Conservation (phyloP, 2,888 invertebrate species). For the Spisula solida region DNA sequence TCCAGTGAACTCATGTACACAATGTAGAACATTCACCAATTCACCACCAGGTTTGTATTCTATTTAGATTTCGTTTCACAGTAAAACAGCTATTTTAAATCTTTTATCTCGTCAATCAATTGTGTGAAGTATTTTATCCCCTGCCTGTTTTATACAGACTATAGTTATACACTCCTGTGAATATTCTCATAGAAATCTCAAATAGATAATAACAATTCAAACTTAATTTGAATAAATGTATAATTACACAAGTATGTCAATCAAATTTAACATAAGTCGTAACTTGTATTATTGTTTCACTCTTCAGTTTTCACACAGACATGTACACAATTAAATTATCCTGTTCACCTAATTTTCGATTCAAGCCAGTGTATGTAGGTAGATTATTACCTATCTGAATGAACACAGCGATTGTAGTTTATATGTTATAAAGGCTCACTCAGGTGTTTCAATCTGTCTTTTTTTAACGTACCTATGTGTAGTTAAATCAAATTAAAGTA, state of each 20-base stretch:
- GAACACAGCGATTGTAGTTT: background rate
- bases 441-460: constrained; percentile 13
- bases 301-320: background rate
- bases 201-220: background rate
- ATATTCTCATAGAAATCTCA: constrained; percentile 2
- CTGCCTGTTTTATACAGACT: background rate
- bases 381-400: constrained; percentile 7
- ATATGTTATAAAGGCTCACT: background rate
- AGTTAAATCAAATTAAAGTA: constrained; percentile 2
- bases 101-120: constrained; percentile 37
- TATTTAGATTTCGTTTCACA: constrained; percentile 12
- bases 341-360: background rate
- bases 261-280: no score
- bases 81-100: constrained; percentile 34
- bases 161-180: background rate
- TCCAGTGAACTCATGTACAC: background rate
- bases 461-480: constrained; percentile 9
- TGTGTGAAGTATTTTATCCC: constrained; percentile 30
- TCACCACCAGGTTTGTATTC: background rate
- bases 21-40: constrained; percentile 13
- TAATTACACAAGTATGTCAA: background rate
- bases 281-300: background rate
- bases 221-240: background rate
- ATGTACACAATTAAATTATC: background rate
- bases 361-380: background rate